Evolutionary conservation across 1,140 invertebrate species (phyloP).

Genomic region (Achroia grisella): DNA sequence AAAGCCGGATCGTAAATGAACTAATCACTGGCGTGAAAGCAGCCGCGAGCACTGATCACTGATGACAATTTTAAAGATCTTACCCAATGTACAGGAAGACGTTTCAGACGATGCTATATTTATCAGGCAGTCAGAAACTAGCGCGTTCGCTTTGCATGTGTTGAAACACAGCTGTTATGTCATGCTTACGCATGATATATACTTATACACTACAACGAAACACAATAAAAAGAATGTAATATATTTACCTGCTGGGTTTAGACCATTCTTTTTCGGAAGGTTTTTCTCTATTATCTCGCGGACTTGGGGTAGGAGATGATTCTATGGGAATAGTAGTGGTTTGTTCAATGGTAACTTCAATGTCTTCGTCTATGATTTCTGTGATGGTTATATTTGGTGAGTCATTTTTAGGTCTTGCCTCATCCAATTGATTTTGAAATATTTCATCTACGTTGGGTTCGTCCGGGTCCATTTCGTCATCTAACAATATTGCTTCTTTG

Average conservation of each 20-base stretch:
- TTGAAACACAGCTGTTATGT: slow-evolving; percentile 51
- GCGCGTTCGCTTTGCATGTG: slow-evolving; percentile 60
- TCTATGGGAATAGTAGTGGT: slow-evolving; percentile 45
- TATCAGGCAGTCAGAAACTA: slow-evolving; percentile 55
- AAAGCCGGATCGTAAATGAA: slow-evolving; percentile 55
- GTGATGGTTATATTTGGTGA: slow-evolving; percentile 70
- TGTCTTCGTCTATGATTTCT: slow-evolving; percentile 61
- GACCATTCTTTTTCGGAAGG: slow-evolving; percentile 54
- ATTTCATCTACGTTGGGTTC: slow-evolving; percentile 61
- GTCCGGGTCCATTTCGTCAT: slow-evolving; percentile 52
- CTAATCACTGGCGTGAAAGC: slow-evolving; percentile 62
- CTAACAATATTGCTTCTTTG: slow-evolving; percentile 43
- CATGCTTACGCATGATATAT: slow-evolving; percentile 35
- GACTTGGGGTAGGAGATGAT: slow-evolving; percentile 50
- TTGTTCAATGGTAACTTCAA: slow-evolving; percentile 34
- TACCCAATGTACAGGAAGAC: slow-evolving; percentile 62
- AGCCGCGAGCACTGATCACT: slow-evolving; percentile 64
- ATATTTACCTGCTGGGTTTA: slow-evolving; percentile 61
- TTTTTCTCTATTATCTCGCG: slow-evolving; percentile 31
- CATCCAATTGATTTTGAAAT: slow-evolving; percentile 53
- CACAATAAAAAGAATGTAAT: slow-evolving; percentile 15
- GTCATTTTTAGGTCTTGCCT: slow-evolving; percentile 39
- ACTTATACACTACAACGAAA: slow-evolving; percentile 10
- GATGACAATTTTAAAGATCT: slow-evolving; percentile 70
- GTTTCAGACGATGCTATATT: slow-evolving; percentile 57